A percentile compares a stretch with the other conserved stretches of the same genome.
Evolutionary conservation across 2,797 vertebrate species (phyloP).

Genomic region (Semaprochilodus insignis): DNA sequence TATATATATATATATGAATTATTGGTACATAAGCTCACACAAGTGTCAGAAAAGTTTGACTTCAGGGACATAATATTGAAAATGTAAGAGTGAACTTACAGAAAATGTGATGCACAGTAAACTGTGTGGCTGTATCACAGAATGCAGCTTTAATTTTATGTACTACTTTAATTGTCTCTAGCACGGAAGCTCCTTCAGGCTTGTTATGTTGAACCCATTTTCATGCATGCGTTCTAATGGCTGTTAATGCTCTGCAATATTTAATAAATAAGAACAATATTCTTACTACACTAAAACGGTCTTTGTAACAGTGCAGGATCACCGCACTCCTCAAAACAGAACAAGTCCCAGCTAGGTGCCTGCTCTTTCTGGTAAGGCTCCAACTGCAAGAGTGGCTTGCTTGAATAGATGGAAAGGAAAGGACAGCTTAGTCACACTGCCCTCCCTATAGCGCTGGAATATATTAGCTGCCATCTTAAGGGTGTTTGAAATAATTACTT

Average conservation of each 20-base stretch:
- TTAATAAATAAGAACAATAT: conserved; percentile 21
- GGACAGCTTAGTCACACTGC: conserved; percentile 74
- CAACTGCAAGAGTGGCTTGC: conserved; percentile 41
- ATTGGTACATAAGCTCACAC: background rate
- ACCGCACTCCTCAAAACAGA: background rate
- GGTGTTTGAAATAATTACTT: conserved; percentile 82
- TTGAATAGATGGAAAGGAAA: conserved; percentile 60
- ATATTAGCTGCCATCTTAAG: conserved; percentile 76
- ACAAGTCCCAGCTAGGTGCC: too few relatives aligned
- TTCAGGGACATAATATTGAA: too few relatives aligned
- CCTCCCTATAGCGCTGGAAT: conserved; percentile 76
- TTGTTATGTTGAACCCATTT: conserved; percentile 5
- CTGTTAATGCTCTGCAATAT: conserved; percentile 6
- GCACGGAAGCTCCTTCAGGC: background rate
- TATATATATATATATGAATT: too few relatives aligned
- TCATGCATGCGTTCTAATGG: background rate
- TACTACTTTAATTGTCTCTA: background rate
- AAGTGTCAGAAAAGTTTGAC: background rate
- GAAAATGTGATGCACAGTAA: background rate
- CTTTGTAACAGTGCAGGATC: background rate
- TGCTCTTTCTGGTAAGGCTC: conserved; percentile 36
- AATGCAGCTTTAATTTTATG: background rate
- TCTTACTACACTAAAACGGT: background rate
- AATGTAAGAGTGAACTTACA: background rate
- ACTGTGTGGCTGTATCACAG: background rate